Evolutionary conservation across 2,797 vertebrate species (phyloP).

Genomic region (Malacoctenus gilli): DNA sequence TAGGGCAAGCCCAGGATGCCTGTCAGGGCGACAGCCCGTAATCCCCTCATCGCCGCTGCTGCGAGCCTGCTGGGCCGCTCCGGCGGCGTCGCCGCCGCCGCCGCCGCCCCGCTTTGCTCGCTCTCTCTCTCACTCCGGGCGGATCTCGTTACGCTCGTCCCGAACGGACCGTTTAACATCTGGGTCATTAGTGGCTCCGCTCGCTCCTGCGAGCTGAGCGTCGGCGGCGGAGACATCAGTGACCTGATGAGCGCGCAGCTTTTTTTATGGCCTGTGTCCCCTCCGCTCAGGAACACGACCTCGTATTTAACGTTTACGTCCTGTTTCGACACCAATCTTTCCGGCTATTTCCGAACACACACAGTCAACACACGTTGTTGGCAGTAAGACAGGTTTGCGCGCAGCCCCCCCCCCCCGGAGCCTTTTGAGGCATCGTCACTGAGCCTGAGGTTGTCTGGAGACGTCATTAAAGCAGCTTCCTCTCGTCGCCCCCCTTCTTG

Average conservation of each 20-base stretch:
- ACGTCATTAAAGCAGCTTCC: neutral
- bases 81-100: slow-evolving; percentile 20
- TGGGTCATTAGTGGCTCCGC: slow-evolving; percentile 35
- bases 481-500: slow-evolving; percentile 11
- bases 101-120: slow-evolving; percentile 34
- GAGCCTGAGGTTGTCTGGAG: slow-evolving; percentile 8
- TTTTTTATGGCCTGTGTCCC: neutral
- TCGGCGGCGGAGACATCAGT: slow-evolving; percentile 18
- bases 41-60: slow-evolving; percentile 51
- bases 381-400: no score
- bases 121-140: no score
- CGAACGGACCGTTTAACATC: slow-evolving; percentile 41
- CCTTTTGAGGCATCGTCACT: neutral
- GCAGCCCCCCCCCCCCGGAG: no score
- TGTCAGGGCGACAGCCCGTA: slow-evolving; percentile 45
- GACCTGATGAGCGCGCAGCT: slow-evolving; percentile 27
- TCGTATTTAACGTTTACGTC: slow-evolving; percentile 1
- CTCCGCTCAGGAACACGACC: neutral
- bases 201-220: slow-evolving; percentile 17
- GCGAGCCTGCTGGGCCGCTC: slow-evolving; percentile 28
- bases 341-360: neutral
- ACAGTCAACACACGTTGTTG: neutral
- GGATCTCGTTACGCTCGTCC: slow-evolving; percentile 24
- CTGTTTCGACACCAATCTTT: neutral
- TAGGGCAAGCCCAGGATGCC: slow-evolving; percentile 42